Evolutionary conservation across 1,140 invertebrate genomes (phyloP).

Genomic region (Temnothorax longispinosus): DNA sequence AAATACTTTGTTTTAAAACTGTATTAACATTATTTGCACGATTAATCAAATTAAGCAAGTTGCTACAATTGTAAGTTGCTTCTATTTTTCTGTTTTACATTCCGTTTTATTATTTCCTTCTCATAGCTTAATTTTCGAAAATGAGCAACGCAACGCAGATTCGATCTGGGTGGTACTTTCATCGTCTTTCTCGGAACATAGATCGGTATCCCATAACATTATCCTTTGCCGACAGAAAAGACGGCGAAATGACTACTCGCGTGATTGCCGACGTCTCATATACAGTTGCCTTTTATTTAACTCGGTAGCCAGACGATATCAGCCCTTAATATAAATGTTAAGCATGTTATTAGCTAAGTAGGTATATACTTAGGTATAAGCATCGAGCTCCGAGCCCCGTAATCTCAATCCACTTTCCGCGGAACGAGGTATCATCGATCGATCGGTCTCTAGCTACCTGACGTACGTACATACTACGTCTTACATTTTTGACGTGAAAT

Average conservation of each 20-base stretch:
- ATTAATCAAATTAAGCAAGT: neutral
- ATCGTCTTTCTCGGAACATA: constrained; percentile 16
- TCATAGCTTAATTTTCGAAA: constrained; percentile 5
- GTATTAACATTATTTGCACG: neutral
- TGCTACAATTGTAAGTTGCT: neutral
- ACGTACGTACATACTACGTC: constrained; percentile 45
- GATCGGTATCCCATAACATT: constrained; percentile 18
- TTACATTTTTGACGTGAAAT: constrained; percentile 52
- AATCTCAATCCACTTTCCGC: constrained; percentile 61
- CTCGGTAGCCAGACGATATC: constrained; percentile 27
- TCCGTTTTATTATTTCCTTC: neutral
- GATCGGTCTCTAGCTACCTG: constrained; percentile 51
- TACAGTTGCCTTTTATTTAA: constrained; percentile 39
- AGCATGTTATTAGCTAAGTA: constrained; percentile 63
- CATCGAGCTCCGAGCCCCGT: constrained; percentile 29
- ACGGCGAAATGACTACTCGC: constrained; percentile 7
- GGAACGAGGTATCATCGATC: constrained; percentile 53
- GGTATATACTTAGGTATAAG: constrained; percentile 45
- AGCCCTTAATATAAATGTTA: constrained; percentile 63
- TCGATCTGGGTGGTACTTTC: constrained; percentile 20
- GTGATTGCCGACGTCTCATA: constrained; percentile 36
- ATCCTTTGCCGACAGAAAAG: constrained; percentile 3
- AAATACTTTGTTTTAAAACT: neutral
- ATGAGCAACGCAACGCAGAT: neutral
- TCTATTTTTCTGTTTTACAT: neutral